Evolutionary conservation across 2,888 invertebrate genomes (phyloP).

Genomic region (Drosophila diplacantha): DNA sequence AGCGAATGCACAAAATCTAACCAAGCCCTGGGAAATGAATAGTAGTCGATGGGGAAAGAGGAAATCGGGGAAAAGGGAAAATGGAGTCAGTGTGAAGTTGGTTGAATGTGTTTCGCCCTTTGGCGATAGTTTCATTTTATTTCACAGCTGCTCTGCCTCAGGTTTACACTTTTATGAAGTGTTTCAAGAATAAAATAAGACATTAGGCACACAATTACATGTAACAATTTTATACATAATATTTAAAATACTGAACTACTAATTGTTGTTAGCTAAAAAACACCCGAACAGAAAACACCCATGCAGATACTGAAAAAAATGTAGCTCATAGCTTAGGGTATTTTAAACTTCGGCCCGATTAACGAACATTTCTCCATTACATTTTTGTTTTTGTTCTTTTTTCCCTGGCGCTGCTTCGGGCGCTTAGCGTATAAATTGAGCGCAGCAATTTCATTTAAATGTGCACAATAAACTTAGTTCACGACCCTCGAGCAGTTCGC

Average conservation of each 20-base stretch:
- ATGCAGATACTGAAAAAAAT: not conserved
- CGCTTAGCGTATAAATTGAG: conserved; percentile 70
- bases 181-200: not conserved
- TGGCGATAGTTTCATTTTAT: conserved; percentile 19
- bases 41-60: conserved; percentile 12
- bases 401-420: conserved; percentile 50
- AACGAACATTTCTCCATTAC: not conserved
- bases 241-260: too few relatives aligned
- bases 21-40: conserved; percentile 49
- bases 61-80: conserved; percentile 28
- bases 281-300: not conserved
- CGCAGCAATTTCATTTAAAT: conserved; percentile 72
- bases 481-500: conserved; percentile 58
- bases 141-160: not conserved
- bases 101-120: conserved; percentile 43
- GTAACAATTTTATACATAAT: not conserved
- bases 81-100: conserved; percentile 52
- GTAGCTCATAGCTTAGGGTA: not conserved
- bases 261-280: too few relatives aligned
- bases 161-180: not conserved
- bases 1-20: conserved; percentile 15
- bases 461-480: conserved; percentile 72
- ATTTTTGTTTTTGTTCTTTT: conserved; percentile 12
- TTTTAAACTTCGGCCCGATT: not conserved
- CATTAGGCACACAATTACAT: not conserved